Percentiles rank a stretch among this genome's conserved stretches.
phyloP scores from a whole-genome alignment of 2,113 vertebrate genomes.

The Zosterops hypoxanthus region DNA sequence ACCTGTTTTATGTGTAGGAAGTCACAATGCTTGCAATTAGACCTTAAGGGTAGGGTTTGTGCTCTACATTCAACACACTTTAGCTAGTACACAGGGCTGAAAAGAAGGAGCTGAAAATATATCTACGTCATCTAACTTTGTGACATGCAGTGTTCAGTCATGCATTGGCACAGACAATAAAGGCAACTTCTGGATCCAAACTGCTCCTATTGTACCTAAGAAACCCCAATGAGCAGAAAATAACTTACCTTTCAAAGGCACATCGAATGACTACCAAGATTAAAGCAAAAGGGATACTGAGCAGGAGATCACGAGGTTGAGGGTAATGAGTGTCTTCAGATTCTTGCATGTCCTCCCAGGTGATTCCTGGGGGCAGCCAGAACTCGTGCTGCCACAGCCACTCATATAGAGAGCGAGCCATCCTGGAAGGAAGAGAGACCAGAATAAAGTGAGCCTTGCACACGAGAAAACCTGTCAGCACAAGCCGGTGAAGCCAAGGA shows the following conservation, averaged over 20 bases:
- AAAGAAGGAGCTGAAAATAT: background rate
- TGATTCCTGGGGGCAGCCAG: conserved; percentile 86
- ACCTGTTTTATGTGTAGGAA: background rate
- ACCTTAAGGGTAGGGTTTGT: background rate
- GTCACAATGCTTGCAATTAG: background rate
- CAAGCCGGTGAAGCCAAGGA: background rate
- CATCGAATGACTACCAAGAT: conserved; percentile 78
- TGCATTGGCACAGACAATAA: background rate
- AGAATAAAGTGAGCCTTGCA: background rate
- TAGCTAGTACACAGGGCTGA: background rate
- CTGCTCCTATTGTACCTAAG: background rate
- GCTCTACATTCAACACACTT: background rate
- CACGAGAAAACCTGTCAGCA: background rate
- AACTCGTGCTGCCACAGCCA: conserved; percentile 86
- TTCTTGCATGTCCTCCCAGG: conserved; percentile 83
- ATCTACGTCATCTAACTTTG: background rate
- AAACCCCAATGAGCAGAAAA: background rate
- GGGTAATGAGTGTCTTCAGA: conserved; percentile 73
- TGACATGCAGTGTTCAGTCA: background rate
- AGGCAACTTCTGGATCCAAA: background rate
- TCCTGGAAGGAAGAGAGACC: conserved; percentile 60
- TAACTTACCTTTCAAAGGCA: conserved; percentile 85
- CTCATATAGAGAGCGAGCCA: conserved; percentile 79
- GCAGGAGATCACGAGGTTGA: conserved; percentile 79
- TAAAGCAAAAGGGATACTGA: conserved; percentile 81